Base-by-base conservation (phyloP, 2,797 vertebrate species). In the Cuniculus paca region DNA sequence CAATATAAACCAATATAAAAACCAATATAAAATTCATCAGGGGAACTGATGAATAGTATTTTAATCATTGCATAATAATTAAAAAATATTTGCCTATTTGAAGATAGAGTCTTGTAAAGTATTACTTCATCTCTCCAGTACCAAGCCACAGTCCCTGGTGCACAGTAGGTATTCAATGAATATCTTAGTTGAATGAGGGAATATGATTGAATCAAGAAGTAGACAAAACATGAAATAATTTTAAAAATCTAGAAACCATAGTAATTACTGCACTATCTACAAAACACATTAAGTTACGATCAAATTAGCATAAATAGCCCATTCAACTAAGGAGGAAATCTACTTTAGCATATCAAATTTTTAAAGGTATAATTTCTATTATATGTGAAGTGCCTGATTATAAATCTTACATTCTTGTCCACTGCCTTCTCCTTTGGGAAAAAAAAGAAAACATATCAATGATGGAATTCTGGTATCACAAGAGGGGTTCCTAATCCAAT, bases 341-440 rank as follows among this genome's bases (percentile, higher is more conserved):
- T 31, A 80, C 9, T 42, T 81, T 58, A 79, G 5, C 10, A 39
- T 74, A 26, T 6, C 24, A 74, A 36, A 77, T 77, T 83, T 84
- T 87, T 60, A 84, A 75, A 90, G 42, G 48, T 56, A 77, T 0
- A 72, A 63, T 91, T 95, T 58, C 63, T 80, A 72, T 80, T 70
- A 70, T 68, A 52, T 77, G 39, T 63, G 5, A 92, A 87, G 42
- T n/a, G 5, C 11, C 4, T 94, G 24, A 78, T 82, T 60, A 88
- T 88, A 91, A 79, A 88, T 60, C 34, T 61, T 86, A 9, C 39
- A 61, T 81, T 42, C 1, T 58, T 58, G 78, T 50, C 12, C n/a
- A 90, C 7, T 90, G 14, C 16, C 82, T 4, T 90, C 20, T 84
- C 28, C 39, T 80, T 68, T 56, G 60, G 28, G 52, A 56, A 31